Percentiles rank a stretch among this genome's conserved stretches.
phyloP scores from a whole-genome alignment of 2,888 invertebrate genomes.

The Sphecodes monilicornis region DNA sequence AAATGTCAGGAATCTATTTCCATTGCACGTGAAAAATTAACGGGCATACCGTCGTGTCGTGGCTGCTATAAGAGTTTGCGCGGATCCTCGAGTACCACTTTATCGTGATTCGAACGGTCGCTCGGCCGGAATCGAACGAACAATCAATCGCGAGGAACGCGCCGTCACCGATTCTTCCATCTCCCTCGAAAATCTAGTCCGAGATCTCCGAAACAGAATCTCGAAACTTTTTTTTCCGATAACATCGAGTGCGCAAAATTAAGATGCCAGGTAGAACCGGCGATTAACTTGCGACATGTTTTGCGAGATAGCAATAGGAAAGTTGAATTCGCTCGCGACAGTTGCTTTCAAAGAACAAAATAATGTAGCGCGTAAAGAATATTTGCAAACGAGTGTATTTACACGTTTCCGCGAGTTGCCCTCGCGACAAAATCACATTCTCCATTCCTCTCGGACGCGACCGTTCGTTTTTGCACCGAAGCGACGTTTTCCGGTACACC shows the following conservation, averaged over 20 bases:
- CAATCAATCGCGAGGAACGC: neutral
- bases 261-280: neutral
- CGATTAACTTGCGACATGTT: neutral
- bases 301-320: too few relatives aligned
- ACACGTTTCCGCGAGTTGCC: too few relatives aligned
- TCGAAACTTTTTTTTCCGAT: neutral
- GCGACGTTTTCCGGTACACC: too few relatives aligned
- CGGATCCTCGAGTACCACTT: conserved; percentile 17
- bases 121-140: conserved; percentile 11
- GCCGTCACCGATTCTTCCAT: neutral
- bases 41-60: conserved; percentile 35
- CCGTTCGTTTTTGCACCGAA: too few relatives aligned
- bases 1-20: conserved; percentile 72
- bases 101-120: neutral
- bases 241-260: neutral
- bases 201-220: neutral
- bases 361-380: too few relatives aligned
- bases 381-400: too few relatives aligned
- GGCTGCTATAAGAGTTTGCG: conserved; percentile 48
- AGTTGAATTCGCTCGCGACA: too few relatives aligned
- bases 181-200: neutral
- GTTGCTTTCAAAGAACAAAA: too few relatives aligned
- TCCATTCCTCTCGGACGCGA: too few relatives aligned
- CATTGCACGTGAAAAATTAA: conserved; percentile 65
- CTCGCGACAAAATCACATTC: too few relatives aligned